Evolutionary conservation across 2,888 invertebrate genomes (phyloP).

Genomic region (Agrochola litura): DNA sequence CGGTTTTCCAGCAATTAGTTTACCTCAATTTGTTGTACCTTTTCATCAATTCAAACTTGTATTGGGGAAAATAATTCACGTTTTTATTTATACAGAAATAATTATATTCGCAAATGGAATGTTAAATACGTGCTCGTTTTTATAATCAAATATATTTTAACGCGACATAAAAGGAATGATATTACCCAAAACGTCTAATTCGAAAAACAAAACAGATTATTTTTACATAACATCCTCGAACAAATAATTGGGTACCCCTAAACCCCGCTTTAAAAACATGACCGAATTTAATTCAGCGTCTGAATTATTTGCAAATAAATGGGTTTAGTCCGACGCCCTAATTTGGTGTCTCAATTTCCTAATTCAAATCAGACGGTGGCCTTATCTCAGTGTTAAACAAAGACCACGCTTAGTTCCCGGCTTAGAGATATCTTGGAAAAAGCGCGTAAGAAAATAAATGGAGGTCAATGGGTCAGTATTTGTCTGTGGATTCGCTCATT

Average conservation of each 20-base stretch:
- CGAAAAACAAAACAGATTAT: conserved; percentile 29
- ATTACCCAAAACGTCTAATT: neutral
- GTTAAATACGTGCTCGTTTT: neutral
- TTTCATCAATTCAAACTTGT: conserved; percentile 12
- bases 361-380: conserved; percentile 80
- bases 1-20: conserved; percentile 40
- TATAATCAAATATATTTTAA: conserved; percentile 3
- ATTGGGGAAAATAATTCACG: neutral
- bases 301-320: conserved; percentile 84
- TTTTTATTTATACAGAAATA: neutral
- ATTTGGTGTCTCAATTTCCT: conserved; percentile 78
- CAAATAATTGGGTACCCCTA: conserved; percentile 66
- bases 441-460: conserved; percentile 63
- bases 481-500: conserved; percentile 66
- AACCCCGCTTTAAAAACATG: conserved; percentile 66
- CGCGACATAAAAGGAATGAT: neutral
- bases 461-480: conserved; percentile 69
- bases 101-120: neutral
- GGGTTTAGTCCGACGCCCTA: conserved; percentile 71
- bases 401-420: conserved; percentile 66
- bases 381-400: conserved; percentile 76
- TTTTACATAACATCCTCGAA: conserved; percentile 44
- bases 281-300: conserved; percentile 72
- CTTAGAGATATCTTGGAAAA: conserved; percentile 64
- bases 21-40: conserved; percentile 30